Conservation (phyloP, 1,140 invertebrate species). For the Zaprionus kolodkinae region DNA sequence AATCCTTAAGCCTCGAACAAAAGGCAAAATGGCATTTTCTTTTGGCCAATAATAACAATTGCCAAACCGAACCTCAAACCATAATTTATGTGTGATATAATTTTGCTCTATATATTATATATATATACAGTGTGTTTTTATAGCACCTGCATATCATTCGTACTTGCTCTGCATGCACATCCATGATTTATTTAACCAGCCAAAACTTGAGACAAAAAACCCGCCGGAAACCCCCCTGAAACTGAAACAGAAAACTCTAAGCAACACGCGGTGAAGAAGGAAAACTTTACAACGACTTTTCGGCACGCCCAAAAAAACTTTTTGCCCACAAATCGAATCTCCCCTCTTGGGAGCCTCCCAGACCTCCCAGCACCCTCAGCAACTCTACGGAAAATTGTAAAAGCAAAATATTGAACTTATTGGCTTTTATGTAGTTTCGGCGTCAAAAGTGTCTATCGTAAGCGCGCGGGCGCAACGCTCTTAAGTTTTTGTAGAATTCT, state of each 20-base stretch:
- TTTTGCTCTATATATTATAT: conserved; percentile 24
- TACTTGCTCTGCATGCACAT: neutral
- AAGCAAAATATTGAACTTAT: conserved; percentile 83
- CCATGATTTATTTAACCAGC: conserved; percentile 64
- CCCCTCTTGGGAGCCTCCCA: neutral
- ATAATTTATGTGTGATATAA: conserved; percentile 63
- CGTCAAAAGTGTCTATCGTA: conserved; percentile 66
- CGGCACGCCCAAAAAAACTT: conserved; percentile 61
- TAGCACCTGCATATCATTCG: conserved; percentile 44
- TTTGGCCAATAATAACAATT: conserved; percentile 68
- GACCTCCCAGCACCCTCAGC: neutral
- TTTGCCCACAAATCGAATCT: conserved; percentile 40
- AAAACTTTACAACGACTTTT: conserved; percentile 69
- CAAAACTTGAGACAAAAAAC: conserved; percentile 65
- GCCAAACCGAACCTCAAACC: conserved; percentile 34
- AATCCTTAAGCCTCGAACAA: conserved; percentile 11
- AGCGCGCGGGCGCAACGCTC: conserved; percentile 16
- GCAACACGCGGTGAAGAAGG: conserved; percentile 43
- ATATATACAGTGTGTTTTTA: neutral
- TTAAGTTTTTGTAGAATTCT: neutral
- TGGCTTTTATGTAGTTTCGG: conserved; percentile 78
- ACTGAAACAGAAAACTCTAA: conserved; percentile 22
- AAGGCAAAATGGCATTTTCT: neutral
- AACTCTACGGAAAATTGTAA: conserved; percentile 53
- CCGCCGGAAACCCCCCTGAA: conserved; percentile 18